Conservation (phyloP, 2,113 vertebrate species). For the Phylloscopus whistleri region DNA sequence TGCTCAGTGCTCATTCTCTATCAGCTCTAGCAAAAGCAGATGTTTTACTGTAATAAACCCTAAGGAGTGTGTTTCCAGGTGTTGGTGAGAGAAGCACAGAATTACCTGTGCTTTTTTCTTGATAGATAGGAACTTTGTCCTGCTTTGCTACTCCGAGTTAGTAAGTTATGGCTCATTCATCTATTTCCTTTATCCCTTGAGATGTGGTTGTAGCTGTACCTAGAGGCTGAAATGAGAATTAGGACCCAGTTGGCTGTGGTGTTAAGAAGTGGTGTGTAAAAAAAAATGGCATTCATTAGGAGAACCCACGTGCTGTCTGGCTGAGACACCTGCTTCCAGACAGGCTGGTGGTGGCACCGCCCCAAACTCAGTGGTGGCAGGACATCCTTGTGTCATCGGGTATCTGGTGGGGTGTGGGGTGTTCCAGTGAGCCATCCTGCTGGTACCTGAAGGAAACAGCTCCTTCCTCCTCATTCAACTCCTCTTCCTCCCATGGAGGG, state of each 20-base stretch:
- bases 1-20: neutral
- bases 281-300: rapidly evolving
- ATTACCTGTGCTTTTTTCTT: neutral
- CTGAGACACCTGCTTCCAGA: neutral
- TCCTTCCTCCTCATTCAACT: neutral
- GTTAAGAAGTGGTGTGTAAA: neutral
- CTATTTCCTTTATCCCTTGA: neutral
- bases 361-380: neutral
- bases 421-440: neutral
- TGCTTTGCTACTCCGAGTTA: neutral
- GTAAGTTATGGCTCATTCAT: rapidly evolving
- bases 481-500: neutral
- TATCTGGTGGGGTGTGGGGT: neutral
- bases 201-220: neutral
- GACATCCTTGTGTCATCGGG: neutral
- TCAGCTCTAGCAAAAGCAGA: neutral
- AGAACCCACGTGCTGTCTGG: neutral
- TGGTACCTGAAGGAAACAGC: neutral
- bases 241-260: rapidly evolving
- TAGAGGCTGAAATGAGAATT: neutral
- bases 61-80: neutral
- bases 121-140: neutral
- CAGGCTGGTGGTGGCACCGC: rapidly evolving
- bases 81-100: neutral
- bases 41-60: neutral